A percentile compares a stretch with the other conserved stretches of the same genome.
Evolutionary conservation across 2,797 vertebrate species (phyloP).

Genomic region (Sebastes cheni): DNA sequence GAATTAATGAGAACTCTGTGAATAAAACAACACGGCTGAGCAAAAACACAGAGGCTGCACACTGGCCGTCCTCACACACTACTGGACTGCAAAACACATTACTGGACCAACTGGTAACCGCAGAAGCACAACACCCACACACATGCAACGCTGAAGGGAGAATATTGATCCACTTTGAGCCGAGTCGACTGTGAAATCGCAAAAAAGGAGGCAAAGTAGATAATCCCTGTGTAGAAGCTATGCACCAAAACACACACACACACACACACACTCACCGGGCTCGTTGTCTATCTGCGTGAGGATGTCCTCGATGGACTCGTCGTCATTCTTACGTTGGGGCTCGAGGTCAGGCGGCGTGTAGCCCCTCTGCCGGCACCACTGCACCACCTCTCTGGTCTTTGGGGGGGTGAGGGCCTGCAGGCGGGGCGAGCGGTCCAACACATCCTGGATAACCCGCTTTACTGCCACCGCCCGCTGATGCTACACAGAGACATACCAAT

Average conservation of each 20-base stretch:
- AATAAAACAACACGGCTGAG: conserved; percentile 9
- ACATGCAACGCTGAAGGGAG: conserved; percentile 25
- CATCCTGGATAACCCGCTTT: conserved; percentile 91
- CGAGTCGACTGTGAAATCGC: background rate
- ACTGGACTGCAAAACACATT: conserved; percentile 23
- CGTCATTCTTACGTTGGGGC: conserved; percentile 79
- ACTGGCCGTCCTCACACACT: conserved; percentile 21
- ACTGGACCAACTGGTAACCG: conserved; percentile 22
- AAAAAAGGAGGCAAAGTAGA: background rate
- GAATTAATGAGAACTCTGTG: conserved; percentile 53
- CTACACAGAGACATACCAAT: conserved; percentile 66
- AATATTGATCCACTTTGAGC: conserved; percentile 43
- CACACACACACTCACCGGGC: conserved; percentile 83
- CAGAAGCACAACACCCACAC: conserved; percentile 51
- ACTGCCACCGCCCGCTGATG: conserved; percentile 95
- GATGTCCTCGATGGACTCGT: conserved; percentile 96
- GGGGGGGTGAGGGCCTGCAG: conserved; percentile 89
- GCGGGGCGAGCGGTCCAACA: conserved; percentile 89
- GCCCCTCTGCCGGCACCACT: conserved; percentile 95
- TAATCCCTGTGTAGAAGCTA: background rate
- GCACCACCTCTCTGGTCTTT: conserved; percentile 93
- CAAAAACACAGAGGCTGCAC: conserved; percentile 22
- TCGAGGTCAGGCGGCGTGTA: conserved; percentile 92
- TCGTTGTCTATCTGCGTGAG: conserved; percentile 97
- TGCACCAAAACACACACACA: background rate